Percentiles rank a stretch among this genome's conserved stretches.
phyloP scores from a whole-genome alignment of 2,888 invertebrate species.

The Drosophila rellima region DNA sequence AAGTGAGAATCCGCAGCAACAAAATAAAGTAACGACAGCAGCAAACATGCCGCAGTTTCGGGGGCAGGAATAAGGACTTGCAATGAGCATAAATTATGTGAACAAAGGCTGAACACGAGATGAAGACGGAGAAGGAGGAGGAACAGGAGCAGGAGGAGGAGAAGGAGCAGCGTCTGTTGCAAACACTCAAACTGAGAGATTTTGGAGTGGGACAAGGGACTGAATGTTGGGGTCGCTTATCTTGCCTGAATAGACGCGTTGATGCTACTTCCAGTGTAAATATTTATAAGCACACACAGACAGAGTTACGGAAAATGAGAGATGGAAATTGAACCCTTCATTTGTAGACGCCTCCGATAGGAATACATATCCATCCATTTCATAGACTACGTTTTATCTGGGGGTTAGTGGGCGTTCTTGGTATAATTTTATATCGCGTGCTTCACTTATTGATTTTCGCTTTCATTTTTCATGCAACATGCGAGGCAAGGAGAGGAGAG shows the following conservation, averaged over 20 bases:
- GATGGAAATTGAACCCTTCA: constrained; percentile 31
- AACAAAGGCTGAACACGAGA: constrained; percentile 29
- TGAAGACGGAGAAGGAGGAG: neutral
- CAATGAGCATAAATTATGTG: constrained; percentile 78
- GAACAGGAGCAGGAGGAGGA: neutral
- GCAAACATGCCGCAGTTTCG: constrained; percentile 44
- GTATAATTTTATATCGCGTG: constrained; percentile 71
- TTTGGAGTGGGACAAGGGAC: constrained; percentile 12
- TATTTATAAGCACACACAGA: constrained; percentile 46
- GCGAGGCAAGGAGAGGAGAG: constrained; percentile 36
- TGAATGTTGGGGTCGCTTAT: constrained; percentile 40
- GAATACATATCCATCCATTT: neutral
- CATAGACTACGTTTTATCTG: constrained; percentile 14
- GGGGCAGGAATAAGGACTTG: constrained; percentile 36
- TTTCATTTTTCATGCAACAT: constrained; percentile 75
- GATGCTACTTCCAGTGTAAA: constrained; percentile 50
- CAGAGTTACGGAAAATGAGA: neutral
- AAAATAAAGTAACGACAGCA: constrained; percentile 25
- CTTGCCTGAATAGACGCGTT: constrained; percentile 52
- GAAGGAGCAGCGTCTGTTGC: constrained; percentile 36
- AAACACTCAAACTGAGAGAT: constrained; percentile 41
- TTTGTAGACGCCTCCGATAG: constrained; percentile 14
- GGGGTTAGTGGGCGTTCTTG: constrained; percentile 68
- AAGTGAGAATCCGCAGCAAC: constrained; percentile 32
- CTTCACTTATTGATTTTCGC: constrained; percentile 76